Evolutionary conservation across 1,140 invertebrate genomes (phyloP).

Genomic region (Calosoma granatense): DNA sequence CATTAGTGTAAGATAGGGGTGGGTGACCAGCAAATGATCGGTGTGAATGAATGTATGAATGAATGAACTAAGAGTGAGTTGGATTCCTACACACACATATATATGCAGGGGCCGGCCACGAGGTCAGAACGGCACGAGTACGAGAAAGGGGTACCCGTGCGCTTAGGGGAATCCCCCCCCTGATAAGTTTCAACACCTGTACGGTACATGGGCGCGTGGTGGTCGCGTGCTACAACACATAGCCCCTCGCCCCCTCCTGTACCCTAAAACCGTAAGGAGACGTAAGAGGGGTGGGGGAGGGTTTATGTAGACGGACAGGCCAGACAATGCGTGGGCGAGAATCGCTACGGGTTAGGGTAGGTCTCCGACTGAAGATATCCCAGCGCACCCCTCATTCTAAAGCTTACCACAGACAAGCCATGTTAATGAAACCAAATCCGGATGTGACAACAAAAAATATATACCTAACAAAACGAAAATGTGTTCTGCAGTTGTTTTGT

Average conservation of each 20-base stretch:
- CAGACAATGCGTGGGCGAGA: neutral
- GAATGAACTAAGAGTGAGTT: no score
- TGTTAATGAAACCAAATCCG: no score
- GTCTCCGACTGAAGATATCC: neutral
- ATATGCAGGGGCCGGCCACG: no score
- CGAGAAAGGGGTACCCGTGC: neutral
- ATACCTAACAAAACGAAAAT: no score
- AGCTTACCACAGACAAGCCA: no score
- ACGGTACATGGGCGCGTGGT: neutral
- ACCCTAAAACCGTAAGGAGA: neutral
- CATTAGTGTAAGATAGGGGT: no score
- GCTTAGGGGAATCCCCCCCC: neutral
- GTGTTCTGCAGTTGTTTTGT: no score
- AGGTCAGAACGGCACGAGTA: neutral
- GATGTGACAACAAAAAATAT: no score
- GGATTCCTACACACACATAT: no score
- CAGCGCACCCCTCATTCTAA: no score
- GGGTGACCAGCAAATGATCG: no score
- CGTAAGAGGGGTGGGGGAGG: neutral
- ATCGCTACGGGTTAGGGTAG: neutral
- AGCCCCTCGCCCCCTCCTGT: neutral
- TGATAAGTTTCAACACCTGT: neutral
- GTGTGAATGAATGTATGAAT: no score
- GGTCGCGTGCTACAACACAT: neutral
- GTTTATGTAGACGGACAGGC: neutral